Evolutionary conservation across 2,113 vertebrate species (phyloP).

Genomic region (Notarius quadriscutis): DNA sequence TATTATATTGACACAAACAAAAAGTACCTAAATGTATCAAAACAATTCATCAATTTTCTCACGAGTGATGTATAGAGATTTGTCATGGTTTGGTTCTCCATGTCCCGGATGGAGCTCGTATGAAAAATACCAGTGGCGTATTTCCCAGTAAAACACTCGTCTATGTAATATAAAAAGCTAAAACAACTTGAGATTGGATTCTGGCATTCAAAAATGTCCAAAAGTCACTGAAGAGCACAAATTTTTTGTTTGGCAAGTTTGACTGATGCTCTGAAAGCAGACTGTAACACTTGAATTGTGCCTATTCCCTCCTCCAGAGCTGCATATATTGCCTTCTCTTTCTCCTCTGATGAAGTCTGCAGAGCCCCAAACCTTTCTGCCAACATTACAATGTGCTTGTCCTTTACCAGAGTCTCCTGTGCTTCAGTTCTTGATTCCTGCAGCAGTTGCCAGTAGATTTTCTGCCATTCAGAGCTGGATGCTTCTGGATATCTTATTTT

Average conservation of each 20-base stretch:
- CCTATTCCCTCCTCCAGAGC: neutral
- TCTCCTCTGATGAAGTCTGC: neutral
- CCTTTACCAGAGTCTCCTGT: neutral
- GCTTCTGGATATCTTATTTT: neutral
- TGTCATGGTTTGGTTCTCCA: no score
- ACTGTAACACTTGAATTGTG: neutral
- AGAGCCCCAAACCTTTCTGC: neutral
- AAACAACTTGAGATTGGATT: no score
- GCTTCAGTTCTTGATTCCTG: conserved; percentile 21
- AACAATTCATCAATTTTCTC: no score
- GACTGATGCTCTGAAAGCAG: neutral
- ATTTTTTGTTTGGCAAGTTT: neutral
- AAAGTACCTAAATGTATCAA: no score
- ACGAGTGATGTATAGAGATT: no score
- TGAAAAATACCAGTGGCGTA: no score
- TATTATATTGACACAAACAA: no score
- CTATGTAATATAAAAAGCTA: no score
- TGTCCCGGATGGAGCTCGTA: no score
- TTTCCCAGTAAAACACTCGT: no score
- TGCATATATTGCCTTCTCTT: neutral
- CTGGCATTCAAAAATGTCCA: no score
- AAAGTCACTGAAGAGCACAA: neutral
- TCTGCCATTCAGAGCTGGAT: conserved; percentile 12
- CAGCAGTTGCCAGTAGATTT: conserved; percentile 5
- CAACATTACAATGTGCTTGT: neutral